Conservation (phyloP, 2,797 vertebrate genomes). For the Pagetopsis macropterus region DNA sequence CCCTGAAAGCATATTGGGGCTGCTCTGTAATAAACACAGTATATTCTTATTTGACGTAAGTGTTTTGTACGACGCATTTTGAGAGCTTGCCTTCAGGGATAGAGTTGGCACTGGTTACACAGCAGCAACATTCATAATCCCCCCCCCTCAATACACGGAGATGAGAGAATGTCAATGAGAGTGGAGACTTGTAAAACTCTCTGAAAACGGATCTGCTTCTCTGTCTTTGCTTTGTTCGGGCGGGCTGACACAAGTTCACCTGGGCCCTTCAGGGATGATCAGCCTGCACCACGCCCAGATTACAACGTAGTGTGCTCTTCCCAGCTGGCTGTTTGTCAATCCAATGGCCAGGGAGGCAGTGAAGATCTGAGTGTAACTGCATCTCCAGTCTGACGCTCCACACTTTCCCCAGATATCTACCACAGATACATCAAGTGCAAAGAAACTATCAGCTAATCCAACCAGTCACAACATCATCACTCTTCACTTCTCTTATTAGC, state of each 20-base stretch:
- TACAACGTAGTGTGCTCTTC: constrained; percentile 57
- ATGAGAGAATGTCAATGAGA: constrained; percentile 21
- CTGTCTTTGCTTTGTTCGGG: constrained; percentile 15
- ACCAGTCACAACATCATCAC: constrained; percentile 6
- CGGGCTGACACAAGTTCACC: constrained; percentile 36
- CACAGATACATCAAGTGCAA: constrained; percentile 22
- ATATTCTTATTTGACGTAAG: neutral
- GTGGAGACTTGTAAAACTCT: neutral
- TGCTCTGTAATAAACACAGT: neutral
- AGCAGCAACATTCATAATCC: neutral
- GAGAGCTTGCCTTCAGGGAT: neutral
- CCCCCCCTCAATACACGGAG: neutral
- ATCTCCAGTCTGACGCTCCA: constrained; percentile 16
- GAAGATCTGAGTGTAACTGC: constrained; percentile 25
- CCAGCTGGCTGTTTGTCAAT: constrained; percentile 30
- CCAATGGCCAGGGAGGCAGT: constrained; percentile 9
- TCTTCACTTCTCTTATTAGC: constrained; percentile 7
- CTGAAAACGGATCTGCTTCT: neutral
- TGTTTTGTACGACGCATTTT: constrained; percentile 4
- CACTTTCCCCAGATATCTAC: constrained; percentile 13
- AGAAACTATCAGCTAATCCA: constrained; percentile 23
- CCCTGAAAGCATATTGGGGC: neutral
- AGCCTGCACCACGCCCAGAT: constrained; percentile 46
- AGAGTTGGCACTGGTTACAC: neutral
- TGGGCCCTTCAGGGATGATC: constrained; percentile 35